Base-by-base conservation (phyloP, 2,797 vertebrate genomes). In the Tachyglossus aculeatus region DNA sequence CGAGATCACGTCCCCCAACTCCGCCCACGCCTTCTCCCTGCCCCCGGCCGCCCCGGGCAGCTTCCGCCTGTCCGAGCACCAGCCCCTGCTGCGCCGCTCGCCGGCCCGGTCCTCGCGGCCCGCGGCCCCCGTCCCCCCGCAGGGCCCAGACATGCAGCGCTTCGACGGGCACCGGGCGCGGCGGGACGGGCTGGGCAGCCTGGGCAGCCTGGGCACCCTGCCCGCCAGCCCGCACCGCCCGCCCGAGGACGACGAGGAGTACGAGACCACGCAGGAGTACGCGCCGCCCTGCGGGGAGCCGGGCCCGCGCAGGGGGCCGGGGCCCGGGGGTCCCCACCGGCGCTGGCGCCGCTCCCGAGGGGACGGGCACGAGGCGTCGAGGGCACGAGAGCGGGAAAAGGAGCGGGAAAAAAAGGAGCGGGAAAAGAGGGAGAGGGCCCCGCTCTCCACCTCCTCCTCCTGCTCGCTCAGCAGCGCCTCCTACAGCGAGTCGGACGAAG, bases 231-330 rank as follows among this genome's bases (percentile, higher is more conserved):
- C 96, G 59, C 96, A 96, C 89, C 94, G 95, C 89, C 96, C 95
- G 92, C 94, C 94, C 0, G 95, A 97, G 90, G 96, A 99, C 3
- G 97, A 98, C 4, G 96, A 96, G 86, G 96, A 98, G 86, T 99
- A 99, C 16, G 97, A 98, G 92, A 98, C 96, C 52, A 98, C 97
- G 51, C 97, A 98, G 89, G 97, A 99, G 94, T 96, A 96, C 68
- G 90, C 96, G 86, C 95, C 95, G 83, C 95, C 94, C 34, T 94
- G 95, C 82, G n/a, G n/a, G n/a, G 96, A 97, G 86, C 95, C 72
- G 45, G 52, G 51, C 31, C 67, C 78, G 27, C 81, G 83, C 32
- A 8, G 73, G 16, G 81, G 73, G 45, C 75, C 78, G 37, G 70
- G 96, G 95, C 96, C 96, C 95, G 93, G 92, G 74, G 93, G 94